Evolutionary conservation across 92 coral and sea anemone genomes (phyloP), one percentile per base, ranked within the genome.

Genomic region (Heliopora coerulea): DNA sequence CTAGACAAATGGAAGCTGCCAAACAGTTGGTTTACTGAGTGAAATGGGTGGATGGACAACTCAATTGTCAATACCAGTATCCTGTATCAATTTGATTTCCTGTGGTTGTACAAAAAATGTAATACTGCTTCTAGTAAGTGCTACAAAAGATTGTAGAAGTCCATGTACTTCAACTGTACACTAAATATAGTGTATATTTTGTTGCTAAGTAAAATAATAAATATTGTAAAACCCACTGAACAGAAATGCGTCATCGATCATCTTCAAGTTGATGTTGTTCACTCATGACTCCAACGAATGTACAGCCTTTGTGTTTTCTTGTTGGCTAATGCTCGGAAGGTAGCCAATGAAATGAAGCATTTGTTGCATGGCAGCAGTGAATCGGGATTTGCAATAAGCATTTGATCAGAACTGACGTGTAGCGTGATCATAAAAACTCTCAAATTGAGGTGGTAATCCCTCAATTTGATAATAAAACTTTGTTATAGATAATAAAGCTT

Each of bases 21-120:
- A 23, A 56, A 56, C 61, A 56, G 61, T 56, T 56, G 29, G 61
- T 31, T 56, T 56, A 56, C 61, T 31, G 17, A 23, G 12, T 23
- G 61, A 56, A 17, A 56, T 31, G 3, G 33, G 61, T 23, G 61
- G 33, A 56, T 56, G 61, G 61, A 14, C 30, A 56, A 56, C 61
- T 23, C 61, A 1, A 23, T 19, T 19, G 6, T 56, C 61, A 3
- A 56, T 56, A 56, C 61, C 30, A 56, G 28, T 28, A 28, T 56
- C 31, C 17, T 56, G 61, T 23, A 23, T 56, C 28, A 17, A 56
- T 23, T 56, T 56, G 31, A 23, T 56, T 28, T 56, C 31, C 3
- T 23, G 61, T 56, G 61, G 61, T 3, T 56, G 61, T 56, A 56
- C 61, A 23, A 23, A 56, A 17, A 56, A 56, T n/a, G 30, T 56